Conservation (phyloP, 2,113 vertebrate genomes). For the Dunckerocampus dactyliophorus region DNA sequence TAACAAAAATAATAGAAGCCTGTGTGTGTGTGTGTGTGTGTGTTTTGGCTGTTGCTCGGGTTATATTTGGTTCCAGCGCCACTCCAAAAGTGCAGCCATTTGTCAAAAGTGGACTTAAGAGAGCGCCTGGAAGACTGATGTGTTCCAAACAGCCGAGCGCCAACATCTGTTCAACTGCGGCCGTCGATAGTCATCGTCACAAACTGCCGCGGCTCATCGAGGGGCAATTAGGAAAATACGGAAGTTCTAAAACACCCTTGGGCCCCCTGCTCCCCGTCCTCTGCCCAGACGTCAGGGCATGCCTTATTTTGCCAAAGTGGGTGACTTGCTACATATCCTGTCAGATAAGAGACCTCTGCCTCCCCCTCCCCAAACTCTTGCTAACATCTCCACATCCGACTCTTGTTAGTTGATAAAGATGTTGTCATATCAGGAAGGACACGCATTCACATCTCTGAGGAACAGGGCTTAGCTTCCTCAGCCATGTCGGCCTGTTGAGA, state of each 20-base stretch:
- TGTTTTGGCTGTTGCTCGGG: slow-evolving; percentile 16
- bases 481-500: no score
- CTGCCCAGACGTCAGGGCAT: slow-evolving; percentile 23
- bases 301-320: slow-evolving; percentile 66
- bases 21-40: neutral
- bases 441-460: slow-evolving; percentile 68
- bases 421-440: slow-evolving; percentile 76
- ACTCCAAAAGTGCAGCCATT: slow-evolving; percentile 14
- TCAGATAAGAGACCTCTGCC: slow-evolving; percentile 74
- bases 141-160: slow-evolving; percentile 39
- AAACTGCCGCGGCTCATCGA: slow-evolving; percentile 69
- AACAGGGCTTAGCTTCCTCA: slow-evolving; percentile 27
- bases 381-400: slow-evolving; percentile 68
- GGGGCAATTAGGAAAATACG: slow-evolving; percentile 68
- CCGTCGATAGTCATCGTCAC: slow-evolving; percentile 67
- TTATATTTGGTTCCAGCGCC: slow-evolving; percentile 10
- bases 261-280: slow-evolving; percentile 50
- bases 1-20: slow-evolving; percentile 59
- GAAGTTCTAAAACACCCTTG: slow-evolving; percentile 68
- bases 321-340: slow-evolving; percentile 77
- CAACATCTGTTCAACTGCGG: slow-evolving; percentile 69
- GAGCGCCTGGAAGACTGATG: slow-evolving; percentile 31
- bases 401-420: slow-evolving; percentile 71
- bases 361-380: slow-evolving; percentile 54
- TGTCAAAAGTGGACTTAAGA: slow-evolving; percentile 36